A percentile compares a stretch with the other conserved stretches of the same genome.
These are phyloP conservation scores for Lepidochitona cinerea DNA, from an alignment of 2,888 invertebrate species.

Conservation along the genomic window DNA sequence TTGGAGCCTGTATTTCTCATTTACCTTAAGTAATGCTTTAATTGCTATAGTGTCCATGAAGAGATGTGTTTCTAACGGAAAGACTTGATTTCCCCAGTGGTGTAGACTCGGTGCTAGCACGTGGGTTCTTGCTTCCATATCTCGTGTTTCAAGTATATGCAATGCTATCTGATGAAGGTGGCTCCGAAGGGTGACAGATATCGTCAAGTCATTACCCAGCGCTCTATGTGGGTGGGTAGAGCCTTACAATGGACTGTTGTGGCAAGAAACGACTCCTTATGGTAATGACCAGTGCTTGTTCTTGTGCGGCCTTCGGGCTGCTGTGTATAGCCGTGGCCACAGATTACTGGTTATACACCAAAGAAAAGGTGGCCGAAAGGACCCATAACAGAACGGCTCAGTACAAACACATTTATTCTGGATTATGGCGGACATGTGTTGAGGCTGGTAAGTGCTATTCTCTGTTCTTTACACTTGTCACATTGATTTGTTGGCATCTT, in stretches of 20 bases:
- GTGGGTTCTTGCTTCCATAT: too few relatives aligned
- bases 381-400: slow-evolving; percentile 43
- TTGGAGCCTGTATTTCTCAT: too few relatives aligned
- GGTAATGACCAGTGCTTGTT: slow-evolving; percentile 68
- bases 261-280: slow-evolving; percentile 65
- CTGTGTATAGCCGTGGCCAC: slow-evolving; percentile 69
- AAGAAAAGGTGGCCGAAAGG: slow-evolving; percentile 48
- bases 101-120: background rate
- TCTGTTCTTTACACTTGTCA: background rate
- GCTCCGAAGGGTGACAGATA: too few relatives aligned
- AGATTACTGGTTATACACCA: slow-evolving; percentile 69
- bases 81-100: background rate
- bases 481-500: background rate
- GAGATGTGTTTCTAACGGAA: too few relatives aligned
- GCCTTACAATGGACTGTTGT: slow-evolving; percentile 63
- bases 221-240: background rate
- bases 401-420: slow-evolving; percentile 54
- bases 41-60: too few relatives aligned
- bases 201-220: background rate
- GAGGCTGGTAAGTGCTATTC: slow-evolving; percentile 53
- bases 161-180: too few relatives aligned
- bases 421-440: slow-evolving; percentile 65
- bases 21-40: background rate
- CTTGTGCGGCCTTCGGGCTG: slow-evolving; percentile 69
- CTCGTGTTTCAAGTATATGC: too few relatives aligned